Evolutionary conservation across 1,140 invertebrate species (phyloP).

Genomic region (Archegozetes longisetosus): DNA sequence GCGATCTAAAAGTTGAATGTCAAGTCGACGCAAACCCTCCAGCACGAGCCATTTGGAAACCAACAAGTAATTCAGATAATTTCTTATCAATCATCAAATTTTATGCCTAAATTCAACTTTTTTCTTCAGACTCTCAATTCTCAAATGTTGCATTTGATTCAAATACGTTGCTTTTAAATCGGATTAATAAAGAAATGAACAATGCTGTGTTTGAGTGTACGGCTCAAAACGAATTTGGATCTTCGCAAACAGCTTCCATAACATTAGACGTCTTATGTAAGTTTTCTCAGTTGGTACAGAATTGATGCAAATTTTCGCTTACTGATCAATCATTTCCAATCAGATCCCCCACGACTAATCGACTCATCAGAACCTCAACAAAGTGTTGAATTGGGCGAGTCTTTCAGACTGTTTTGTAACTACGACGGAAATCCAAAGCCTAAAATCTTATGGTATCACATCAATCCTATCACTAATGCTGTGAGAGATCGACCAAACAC

Average conservation of each 20-base stretch:
- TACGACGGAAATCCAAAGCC: conserved; percentile 16
- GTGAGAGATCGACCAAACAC: background rate
- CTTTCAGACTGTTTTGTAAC: background rate
- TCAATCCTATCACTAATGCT: conserved; percentile 2
- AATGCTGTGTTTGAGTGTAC: conserved; percentile 10
- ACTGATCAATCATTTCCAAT: background rate
- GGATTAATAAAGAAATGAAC: conserved; percentile 6
- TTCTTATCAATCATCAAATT: too few relatives aligned
- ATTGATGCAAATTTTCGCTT: too few relatives aligned
- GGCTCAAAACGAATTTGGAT: conserved; percentile 11
- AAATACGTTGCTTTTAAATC: background rate
- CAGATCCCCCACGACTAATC: background rate
- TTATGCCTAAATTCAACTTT: background rate
- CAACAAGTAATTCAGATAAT: conserved; percentile 5
- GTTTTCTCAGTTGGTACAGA: too few relatives aligned
- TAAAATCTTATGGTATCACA: conserved; percentile 10
- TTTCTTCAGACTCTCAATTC: too few relatives aligned
- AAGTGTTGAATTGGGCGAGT: background rate
- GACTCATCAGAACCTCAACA: background rate
- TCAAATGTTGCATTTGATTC: too few relatives aligned
- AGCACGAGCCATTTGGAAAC: conserved; percentile 3
- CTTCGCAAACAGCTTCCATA: background rate
- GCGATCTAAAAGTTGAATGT: background rate
- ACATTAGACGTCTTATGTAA: conserved; percentile 13
- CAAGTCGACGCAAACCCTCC: conserved; percentile 17